Conservation (phyloP, 2,113 vertebrate genomes). For the Cochlearius cochlearius region DNA sequence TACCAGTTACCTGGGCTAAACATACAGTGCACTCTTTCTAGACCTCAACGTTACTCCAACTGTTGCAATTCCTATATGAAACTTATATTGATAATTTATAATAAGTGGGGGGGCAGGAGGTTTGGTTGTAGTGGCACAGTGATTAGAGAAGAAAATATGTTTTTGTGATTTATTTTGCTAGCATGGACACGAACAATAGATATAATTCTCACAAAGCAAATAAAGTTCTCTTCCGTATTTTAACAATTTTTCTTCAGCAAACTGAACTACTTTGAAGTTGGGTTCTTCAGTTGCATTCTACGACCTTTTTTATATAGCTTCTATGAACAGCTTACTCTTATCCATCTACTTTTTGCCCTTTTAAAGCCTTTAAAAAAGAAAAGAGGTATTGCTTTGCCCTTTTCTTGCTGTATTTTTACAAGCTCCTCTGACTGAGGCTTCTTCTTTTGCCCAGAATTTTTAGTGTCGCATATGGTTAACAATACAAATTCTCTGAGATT, state of each 20-base stretch:
- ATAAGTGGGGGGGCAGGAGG: rapidly evolving
- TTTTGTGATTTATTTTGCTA: background rate
- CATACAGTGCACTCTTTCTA: background rate
- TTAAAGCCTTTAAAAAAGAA: background rate
- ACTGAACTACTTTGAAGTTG: background rate
- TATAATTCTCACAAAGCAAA: background rate
- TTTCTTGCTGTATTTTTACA: constrained; percentile 1
- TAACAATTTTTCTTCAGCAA: background rate
- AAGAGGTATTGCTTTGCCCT: background rate
- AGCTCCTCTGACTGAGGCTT: background rate
- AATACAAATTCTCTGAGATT: background rate
- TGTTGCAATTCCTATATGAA: background rate
- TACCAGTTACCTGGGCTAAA: background rate
- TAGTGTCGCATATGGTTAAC: background rate
- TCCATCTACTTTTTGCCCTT: background rate
- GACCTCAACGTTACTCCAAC: background rate
- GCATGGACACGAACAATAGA: background rate
- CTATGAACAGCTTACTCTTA: background rate
- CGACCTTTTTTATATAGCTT: constrained; percentile 3
- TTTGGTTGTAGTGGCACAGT: background rate
- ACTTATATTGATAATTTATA: background rate
- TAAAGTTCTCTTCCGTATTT: background rate
- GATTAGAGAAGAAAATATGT: background rate
- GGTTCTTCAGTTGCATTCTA: background rate
- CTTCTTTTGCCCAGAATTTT: background rate